Conservation (phyloP, 2,113 vertebrate species). For the Eublepharis macularius region DNA sequence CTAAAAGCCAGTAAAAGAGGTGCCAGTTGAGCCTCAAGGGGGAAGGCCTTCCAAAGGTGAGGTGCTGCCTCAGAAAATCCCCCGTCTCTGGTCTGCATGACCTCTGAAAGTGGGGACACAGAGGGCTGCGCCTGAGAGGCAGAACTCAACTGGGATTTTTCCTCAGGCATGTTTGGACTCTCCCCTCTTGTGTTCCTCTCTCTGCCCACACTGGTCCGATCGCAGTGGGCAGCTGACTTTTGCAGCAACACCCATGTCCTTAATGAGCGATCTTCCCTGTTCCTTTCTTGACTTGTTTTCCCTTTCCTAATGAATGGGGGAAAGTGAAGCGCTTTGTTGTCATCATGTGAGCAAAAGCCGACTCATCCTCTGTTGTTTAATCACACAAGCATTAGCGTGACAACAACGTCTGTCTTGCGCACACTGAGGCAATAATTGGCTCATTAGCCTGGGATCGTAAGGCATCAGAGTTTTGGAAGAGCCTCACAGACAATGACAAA, state of each 20-base stretch:
- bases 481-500: background rate
- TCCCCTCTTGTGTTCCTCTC: too few species aligned
- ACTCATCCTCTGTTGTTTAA: background rate
- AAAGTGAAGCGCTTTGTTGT: background rate
- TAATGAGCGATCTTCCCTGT: too few species aligned
- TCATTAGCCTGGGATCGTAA: background rate
- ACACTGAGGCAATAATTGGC: background rate
- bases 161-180: background rate
- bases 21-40: too few species aligned
- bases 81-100: too few species aligned
- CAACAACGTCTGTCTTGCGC: background rate
- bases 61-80: too few species aligned
- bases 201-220: too few species aligned
- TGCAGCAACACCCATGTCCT: accelerated
- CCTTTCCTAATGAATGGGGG: background rate
- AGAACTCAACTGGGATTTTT: too few species aligned
- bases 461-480: accelerated
- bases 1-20: too few species aligned
- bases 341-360: background rate
- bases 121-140: too few species aligned
- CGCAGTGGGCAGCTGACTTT: too few species aligned
- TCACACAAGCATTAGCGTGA: background rate
- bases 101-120: too few species aligned
- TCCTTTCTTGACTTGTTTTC: background rate
- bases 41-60: too few species aligned